Conservation (phyloP, 2,797 vertebrate species). For the Peromyscus melanophrys region DNA sequence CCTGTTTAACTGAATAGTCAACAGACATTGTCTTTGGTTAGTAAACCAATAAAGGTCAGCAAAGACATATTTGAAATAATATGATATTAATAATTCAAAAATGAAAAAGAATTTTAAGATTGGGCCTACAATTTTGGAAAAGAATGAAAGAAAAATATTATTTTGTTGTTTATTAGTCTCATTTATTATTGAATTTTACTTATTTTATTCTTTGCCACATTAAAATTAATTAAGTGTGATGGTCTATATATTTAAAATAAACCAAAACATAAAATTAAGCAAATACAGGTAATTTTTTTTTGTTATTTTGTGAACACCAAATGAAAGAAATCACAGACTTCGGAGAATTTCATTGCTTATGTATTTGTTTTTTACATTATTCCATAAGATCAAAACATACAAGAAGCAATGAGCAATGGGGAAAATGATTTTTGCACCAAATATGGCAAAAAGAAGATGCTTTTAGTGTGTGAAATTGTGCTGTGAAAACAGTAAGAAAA, state of each 20-base stretch:
- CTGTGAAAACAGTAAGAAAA: background rate
- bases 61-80: background rate
- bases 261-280: background rate
- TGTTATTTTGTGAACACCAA: background rate
- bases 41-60: background rate
- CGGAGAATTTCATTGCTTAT: background rate
- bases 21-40: slow-evolving; percentile 4
- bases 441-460: background rate
- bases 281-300: background rate
- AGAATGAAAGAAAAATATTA: background rate
- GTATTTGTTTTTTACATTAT: slow-evolving; percentile 30
- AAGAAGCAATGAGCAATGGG: background rate
- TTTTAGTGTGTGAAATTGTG: background rate
- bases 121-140: background rate
- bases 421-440: background rate
- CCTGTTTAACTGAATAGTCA: background rate
- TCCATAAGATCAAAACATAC: background rate
- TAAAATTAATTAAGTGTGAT: background rate
- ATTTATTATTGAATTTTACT: background rate
- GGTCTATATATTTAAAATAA: background rate
- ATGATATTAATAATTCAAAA: background rate
- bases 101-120: background rate
- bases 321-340: background rate
- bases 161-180: background rate
- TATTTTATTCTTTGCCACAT: background rate